Base-by-base conservation (phyloP, 2,888 invertebrate genomes). In the Sinopyrophorus schimmeli region DNA sequence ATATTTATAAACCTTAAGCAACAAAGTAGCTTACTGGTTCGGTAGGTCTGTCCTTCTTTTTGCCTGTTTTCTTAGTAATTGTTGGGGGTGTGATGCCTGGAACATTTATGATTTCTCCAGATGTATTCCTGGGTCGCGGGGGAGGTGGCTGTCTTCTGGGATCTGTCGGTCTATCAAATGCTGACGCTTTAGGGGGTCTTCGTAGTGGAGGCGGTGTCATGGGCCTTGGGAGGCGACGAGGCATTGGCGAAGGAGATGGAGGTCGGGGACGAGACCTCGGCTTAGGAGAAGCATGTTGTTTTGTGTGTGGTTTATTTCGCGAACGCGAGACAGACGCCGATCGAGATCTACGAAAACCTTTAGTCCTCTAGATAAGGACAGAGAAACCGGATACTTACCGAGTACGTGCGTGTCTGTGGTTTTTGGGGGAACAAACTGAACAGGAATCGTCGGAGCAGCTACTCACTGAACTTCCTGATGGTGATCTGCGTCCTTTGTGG, bases 381-480 rank as follows among this genome's bases (percentile, higher is more conserved):
- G 16, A 31, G 18, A 16, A 24, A 12, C 6, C 18, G 5, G 17
- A 14, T 38, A 53, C 58, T 57, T 58, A 72, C 70, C 73, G 68
- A n/a, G 71, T 67, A 28, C 71, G 58, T n/a, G 59, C 65, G 23
- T 60, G 64, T 31, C 69, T 58, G 30, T 62, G 71, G 48, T 74
- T 75, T 69, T 81, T 76, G 3, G 87, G 87, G 0, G 89, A 88
- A 67, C 90, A 90, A 1, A 90, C 87, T 0, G 89, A 89, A 65
- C 90, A 90, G 0, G 89, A 89, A 64, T 88, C 87, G 63, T 89
- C 89, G 0, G 89, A 89, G 66, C 90, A 90, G 59, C 87, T 88
- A 75, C 88, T 89, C 31, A 83, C 81, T 0, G 88, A 87, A 21
- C 89, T 89, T 1, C 82, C 84, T 0, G 85, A 83, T 0, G 82